Evolutionary conservation across 1,140 invertebrate genomes (phyloP), one percentile per base, ranked within the genome.

Genomic region (Pachyrhynchus sulphureomaculatus): DNA sequence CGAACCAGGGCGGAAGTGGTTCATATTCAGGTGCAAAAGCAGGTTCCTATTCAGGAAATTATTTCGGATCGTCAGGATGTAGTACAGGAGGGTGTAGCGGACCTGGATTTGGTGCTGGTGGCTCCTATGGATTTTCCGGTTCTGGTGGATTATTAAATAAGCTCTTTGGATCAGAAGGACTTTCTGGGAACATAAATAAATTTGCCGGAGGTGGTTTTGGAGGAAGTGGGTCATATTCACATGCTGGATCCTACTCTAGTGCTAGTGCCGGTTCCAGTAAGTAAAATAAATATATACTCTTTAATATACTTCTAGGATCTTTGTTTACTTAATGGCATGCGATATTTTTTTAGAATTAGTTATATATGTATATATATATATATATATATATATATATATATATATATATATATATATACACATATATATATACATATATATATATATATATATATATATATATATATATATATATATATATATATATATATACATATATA

Each of bases 241-340:
- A 15, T n/a, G 21, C 55, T 15, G 55, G 55, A 10, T 36, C 55
- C 0, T 58, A 44, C 48, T 18, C 24, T 33, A 29, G 53, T 44
- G 34, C 52, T n/a, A 26, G 49, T 37, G 34, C 51, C 17, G 29
- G 48, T 51, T 10, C 29, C 17, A 20, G n/a, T 13, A 24, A 23
- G 5, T 6, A 9, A 37, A 10, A 15, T 2, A 15, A 13, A 13
- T 15, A 37, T 18, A 13, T 15, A 12, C 3, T n/a, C 4, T 12
- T n/a, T n/a, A 12, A 12, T 5, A 12, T 36, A 36, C 4, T 12
- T 5, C 10, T 6, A 32, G 29, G 29, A 6, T 32, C 12, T 32
- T 32, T 32, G 29, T 6, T 6, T 6, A 5, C 12, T 32, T 6
- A 5, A 32, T 6, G 5, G 5, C 12, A 6, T 32, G 5, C 12